Conservation (phyloP, 2,113 vertebrate species). For the Hemichromis elongatus region DNA sequence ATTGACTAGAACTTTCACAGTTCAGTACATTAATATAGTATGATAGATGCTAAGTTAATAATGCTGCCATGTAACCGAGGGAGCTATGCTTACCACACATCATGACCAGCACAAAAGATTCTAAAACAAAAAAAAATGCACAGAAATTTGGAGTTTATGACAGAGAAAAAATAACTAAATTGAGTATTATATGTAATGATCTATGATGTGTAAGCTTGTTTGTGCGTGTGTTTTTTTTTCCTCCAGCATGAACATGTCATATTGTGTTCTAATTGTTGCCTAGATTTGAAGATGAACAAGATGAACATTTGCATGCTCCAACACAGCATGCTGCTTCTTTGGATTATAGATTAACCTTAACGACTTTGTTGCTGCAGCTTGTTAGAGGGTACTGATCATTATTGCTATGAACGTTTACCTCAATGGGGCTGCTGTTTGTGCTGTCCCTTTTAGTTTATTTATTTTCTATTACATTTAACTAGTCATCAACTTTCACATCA, state of each 20-base stretch:
- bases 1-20: not conserved
- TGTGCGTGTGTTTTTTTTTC: not conserved
- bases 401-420: not conserved
- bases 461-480: not conserved
- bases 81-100: not conserved
- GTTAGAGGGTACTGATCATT: not conserved
- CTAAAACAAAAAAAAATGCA: fast-evolving
- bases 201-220: not conserved
- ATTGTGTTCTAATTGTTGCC: not conserved
- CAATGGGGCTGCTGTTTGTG: not conserved
- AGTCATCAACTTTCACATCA: not conserved
- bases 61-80: not conserved
- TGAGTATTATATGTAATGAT: too few species aligned
- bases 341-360: not conserved
- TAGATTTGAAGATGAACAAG: not conserved
- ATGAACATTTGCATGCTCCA: not conserved
- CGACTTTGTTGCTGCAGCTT: not conserved
- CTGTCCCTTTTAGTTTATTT: not conserved
- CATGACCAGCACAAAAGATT: not conserved
- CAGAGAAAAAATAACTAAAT: not conserved
- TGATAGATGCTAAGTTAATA: not conserved
- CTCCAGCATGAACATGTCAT: not conserved
- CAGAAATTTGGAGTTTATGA: not conserved
- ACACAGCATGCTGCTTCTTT: not conserved
- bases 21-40: not conserved